phyloP scores from a whole-genome alignment of 2,797 vertebrate genomes.

The Momotus momota region DNA sequence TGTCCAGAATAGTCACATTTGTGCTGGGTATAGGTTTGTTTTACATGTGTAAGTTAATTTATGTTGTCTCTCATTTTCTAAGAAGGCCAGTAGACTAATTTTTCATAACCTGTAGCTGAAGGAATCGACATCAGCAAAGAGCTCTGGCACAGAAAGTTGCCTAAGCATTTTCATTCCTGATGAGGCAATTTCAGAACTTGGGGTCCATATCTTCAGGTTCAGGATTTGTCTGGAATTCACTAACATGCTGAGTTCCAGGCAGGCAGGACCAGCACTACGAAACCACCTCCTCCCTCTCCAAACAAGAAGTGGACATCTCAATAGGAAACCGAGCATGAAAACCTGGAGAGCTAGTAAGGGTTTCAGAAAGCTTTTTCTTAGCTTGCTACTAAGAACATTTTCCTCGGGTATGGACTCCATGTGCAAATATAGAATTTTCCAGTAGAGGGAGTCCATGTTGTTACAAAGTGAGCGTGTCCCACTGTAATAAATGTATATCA shows the following conservation, averaged over 20 bases:
- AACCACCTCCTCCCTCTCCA: background rate
- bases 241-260: background rate
- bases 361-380: background rate
- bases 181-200: background rate
- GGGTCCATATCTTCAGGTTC: background rate
- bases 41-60: background rate
- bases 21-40: background rate
- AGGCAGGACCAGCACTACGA: background rate
- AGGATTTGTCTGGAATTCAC: background rate
- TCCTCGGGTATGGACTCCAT: background rate
- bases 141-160: background rate
- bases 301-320: background rate
- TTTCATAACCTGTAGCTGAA: slow-evolving; percentile 8
- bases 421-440: slow-evolving; percentile 20
- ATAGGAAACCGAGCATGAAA: background rate
- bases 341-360: background rate
- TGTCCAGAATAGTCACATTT: background rate
- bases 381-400: background rate
- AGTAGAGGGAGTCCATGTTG: slow-evolving; percentile 55
- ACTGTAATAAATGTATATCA: background rate
- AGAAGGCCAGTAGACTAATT: background rate
- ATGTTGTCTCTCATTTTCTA: background rate
- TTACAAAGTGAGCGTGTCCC: background rate
- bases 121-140: background rate
- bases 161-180: background rate